Base-by-base conservation (phyloP, 2,113 vertebrate species). In the Coracopsis vasa region DNA sequence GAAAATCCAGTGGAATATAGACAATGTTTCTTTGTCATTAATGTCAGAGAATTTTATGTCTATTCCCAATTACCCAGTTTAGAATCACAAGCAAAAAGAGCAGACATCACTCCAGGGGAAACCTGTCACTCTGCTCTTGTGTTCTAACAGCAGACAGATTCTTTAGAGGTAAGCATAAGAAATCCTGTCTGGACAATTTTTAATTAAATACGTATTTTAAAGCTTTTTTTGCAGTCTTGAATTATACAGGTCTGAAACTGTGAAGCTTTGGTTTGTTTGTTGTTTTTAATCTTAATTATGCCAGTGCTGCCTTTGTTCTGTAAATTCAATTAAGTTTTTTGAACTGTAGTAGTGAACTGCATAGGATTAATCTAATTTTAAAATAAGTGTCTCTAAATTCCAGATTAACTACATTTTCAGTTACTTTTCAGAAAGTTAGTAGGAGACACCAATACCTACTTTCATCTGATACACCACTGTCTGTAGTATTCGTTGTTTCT, bases 71-170 rank as follows among this genome's bases (percentile, higher is more conserved):
- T 93, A 92, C 5, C 7, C 29, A 41, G 79, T 50, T 85, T 33
- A 81, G 83, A 18, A 94, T 35, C n/a, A 86, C 15, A 62, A 60
- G 60, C 64, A 88, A 78, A 96, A 95, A 97, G 80, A 94, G 83
- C 95, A 95, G 92, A 95, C 88, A 90, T 72, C 64, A 88, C 95
- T 93, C 70, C 83, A 78, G 92, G 92, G 89, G 44, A 94, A 95
- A 96, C 27, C 61, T 95, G 93, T 95, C 91, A 91, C 61, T 95
- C 65, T 89, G 61, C 39, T 87, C 56, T 33, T 74, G 13, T 28
- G 17, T 64, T 75, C 65, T 79, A 6, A 13, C 64, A 84, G 69
- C 83, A 89, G 37, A 15, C 28, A 65, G 56, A 37, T 39, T 27
- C 65, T 89, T 94, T 23, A 69, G 33, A 91, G 15, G 24, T 60